Conservation (phyloP, 2,797 vertebrate species). For the Scleropages formosus region DNA sequence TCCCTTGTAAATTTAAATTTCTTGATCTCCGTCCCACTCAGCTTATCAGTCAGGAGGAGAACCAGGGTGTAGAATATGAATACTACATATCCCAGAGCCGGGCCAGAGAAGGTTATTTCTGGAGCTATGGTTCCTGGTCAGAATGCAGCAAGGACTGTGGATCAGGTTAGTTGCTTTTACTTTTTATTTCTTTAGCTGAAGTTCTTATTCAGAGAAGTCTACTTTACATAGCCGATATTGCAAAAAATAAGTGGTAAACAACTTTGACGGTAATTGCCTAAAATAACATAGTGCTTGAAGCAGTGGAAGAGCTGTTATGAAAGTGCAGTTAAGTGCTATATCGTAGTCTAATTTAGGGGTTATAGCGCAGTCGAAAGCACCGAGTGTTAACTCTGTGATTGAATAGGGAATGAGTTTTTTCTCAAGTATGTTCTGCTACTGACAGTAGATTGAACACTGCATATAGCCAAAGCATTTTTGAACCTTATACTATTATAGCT, state of each 20-base stretch:
- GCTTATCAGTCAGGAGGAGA: conserved; percentile 90
- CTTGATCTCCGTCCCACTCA: conserved; percentile 45
- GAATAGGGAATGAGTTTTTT: not conserved
- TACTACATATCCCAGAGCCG: conserved; percentile 76
- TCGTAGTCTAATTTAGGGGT: not conserved
- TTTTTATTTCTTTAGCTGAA: not conserved
- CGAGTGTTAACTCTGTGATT: not conserved
- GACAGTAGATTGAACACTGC: too few species aligned
- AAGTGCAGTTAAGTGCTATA: not conserved
- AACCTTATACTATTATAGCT: too few species aligned
- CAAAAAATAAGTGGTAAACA: not conserved
- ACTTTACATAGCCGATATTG: too few species aligned
- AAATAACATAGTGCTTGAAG: too few species aligned
- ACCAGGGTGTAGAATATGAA: conserved; percentile 83
- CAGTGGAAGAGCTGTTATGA: not conserved
- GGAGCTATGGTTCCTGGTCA: conserved; percentile 89
- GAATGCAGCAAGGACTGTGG: conserved; percentile 86
- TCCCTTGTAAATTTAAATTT: not conserved
- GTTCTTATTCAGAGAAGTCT: not conserved
- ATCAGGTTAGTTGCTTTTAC: conserved; percentile 73
- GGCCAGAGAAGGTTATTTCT: conserved; percentile 72
- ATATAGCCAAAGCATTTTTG: too few species aligned
- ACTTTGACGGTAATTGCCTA: not conserved
- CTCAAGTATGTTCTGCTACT: too few species aligned
- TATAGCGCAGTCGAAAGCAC: not conserved